phyloP scores from a whole-genome alignment of 2,888 invertebrate species.

The Plebejus argus region DNA sequence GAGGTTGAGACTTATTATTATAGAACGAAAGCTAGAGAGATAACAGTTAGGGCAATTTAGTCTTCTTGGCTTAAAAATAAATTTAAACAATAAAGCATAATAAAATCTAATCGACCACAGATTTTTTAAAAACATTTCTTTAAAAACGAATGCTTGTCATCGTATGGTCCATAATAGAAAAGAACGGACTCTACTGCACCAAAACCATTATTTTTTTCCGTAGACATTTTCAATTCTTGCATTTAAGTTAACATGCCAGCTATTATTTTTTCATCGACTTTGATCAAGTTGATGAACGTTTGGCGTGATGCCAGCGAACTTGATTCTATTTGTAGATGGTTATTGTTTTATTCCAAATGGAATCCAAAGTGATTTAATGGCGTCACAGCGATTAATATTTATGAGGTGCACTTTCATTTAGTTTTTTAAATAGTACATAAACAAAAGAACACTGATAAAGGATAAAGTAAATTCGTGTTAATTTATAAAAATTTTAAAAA shows the following conservation, averaged over 20 bases:
- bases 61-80: no score
- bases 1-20: neutral
- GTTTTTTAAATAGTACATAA: neutral
- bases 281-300: slow-evolving; percentile 17
- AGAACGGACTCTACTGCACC: neutral
- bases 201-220: neutral
- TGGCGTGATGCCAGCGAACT: slow-evolving; percentile 10
- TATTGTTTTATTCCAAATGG: slow-evolving; percentile 8
- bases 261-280: neutral
- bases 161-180: no score
- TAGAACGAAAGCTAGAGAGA: no score
- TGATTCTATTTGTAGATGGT: neutral
- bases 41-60: no score
- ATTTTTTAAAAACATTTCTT: no score
- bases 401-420: neutral
- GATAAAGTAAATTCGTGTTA: no score
- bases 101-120: no score
- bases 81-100: no score
- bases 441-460: neutral
- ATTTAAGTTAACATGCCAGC: slow-evolving; percentile 10
- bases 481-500: neutral
- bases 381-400: neutral
- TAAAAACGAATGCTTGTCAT: no score
- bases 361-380: neutral
- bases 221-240: neutral